A percentile compares a stretch with the other conserved stretches of the same genome.
Evolutionary conservation across 2,797 vertebrate genomes (phyloP).

Genomic region (Luscinia luscinia): DNA sequence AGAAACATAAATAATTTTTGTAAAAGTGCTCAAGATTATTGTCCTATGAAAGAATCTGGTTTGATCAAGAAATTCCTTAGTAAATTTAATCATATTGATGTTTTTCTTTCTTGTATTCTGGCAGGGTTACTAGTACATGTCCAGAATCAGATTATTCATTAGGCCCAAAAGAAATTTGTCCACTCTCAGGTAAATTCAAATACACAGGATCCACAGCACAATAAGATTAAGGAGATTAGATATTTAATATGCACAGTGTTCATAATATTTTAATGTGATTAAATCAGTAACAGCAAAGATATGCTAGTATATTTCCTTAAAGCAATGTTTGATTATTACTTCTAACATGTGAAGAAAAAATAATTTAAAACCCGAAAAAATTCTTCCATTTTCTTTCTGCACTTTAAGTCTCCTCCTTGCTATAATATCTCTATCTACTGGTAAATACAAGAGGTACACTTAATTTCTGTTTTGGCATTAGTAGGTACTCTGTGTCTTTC

Average conservation of each 20-base stretch:
- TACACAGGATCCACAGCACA: not conserved
- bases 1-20: not conserved
- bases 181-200: not conserved
- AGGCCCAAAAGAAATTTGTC: not conserved
- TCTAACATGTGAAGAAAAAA: not conserved
- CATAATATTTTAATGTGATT: not conserved
- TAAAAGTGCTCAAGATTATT: not conserved
- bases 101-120: not conserved
- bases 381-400: not conserved
- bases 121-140: not conserved
- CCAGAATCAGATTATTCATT: not conserved
- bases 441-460: not conserved
- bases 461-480: not conserved
- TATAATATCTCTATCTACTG: not conserved
- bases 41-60: not conserved
- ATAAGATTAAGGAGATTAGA: not conserved
- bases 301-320: not conserved
- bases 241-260: not conserved
- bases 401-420: not conserved
- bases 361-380: not conserved
- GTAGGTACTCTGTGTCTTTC: not conserved
- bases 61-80: not conserved
- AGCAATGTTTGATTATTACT: not conserved
- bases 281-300: not conserved
- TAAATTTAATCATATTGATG: not conserved